Percentiles rank a stretch among this genome's conserved stretches.
Evolutionary conservation across 2,797 vertebrate species (phyloP).

Genomic region (Scyliorhinus canicula): DNA sequence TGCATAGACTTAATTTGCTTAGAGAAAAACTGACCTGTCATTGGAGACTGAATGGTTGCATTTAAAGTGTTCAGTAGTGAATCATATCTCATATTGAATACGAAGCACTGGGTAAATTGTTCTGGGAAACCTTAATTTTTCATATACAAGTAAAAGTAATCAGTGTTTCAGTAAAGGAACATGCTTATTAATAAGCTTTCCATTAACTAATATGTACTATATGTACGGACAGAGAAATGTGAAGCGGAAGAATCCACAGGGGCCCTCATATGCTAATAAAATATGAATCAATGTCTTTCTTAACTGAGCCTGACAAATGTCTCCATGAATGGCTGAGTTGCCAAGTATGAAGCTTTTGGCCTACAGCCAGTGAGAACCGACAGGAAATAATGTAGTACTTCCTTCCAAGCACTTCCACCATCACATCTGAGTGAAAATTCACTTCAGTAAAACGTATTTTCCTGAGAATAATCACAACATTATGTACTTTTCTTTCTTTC

Average conservation of each 20-base stretch:
- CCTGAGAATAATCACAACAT: not conserved
- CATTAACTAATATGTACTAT: not conserved
- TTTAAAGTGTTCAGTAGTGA: not conserved
- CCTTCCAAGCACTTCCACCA: not conserved
- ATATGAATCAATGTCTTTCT: slow-evolving; percentile 11
- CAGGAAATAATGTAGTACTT: not conserved
- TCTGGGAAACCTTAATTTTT: not conserved
- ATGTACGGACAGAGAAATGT: not conserved
- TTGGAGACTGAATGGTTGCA: not conserved
- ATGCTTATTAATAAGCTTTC: not conserved
- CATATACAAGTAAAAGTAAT: not conserved
- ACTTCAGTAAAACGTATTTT: not conserved
- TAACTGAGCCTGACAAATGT: slow-evolving; percentile 16
- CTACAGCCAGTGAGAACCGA: not conserved
- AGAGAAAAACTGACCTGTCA: not conserved
- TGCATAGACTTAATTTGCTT: not conserved
- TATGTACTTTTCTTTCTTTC: not conserved
- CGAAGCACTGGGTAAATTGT: not conserved
- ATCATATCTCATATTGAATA: not conserved
- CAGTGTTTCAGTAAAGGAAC: not conserved
- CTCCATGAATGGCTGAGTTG: slow-evolving; percentile 4
- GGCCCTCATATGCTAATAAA: not conserved
- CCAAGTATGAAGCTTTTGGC: not conserved
- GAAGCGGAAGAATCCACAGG: not conserved
- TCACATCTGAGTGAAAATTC: not conserved